Evolutionary conservation across 2,113 vertebrate species (phyloP).

Genomic region (Phoenicopterus ruber): DNA sequence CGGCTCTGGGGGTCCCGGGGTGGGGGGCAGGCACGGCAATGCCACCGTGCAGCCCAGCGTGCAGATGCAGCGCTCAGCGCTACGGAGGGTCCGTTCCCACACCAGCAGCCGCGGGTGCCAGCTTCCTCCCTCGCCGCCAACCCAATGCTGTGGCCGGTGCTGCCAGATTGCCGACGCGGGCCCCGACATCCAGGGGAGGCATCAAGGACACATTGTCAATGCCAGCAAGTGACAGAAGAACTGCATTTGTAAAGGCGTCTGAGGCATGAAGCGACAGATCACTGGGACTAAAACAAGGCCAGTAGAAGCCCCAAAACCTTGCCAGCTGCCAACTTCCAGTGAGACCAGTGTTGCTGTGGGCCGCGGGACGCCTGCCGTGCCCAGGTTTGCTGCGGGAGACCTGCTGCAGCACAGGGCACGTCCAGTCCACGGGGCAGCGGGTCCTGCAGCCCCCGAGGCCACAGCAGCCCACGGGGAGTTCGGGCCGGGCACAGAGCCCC

Average conservation of each 20-base stretch:
- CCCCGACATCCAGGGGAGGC: background rate
- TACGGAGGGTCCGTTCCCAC: fast-evolving
- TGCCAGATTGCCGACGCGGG: too few species aligned
- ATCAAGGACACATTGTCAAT: background rate
- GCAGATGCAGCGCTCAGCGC: background rate
- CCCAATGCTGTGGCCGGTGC: fast-evolving
- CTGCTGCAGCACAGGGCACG: background rate
- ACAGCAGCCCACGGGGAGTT: fast-evolving
- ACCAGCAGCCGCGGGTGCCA: background rate
- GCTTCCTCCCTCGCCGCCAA: background rate
- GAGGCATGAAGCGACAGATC: background rate
- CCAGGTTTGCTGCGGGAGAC: background rate
- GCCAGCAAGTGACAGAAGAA: background rate
- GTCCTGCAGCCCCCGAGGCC: background rate
- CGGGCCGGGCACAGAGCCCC: fast-evolving
- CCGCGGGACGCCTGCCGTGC: fast-evolving
- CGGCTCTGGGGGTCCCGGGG: background rate
- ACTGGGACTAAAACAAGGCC: background rate
- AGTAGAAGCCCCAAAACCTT: background rate
- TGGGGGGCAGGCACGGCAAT: background rate
- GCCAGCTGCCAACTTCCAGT: background rate
- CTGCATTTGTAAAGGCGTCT: background rate
- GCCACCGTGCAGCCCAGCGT: background rate
- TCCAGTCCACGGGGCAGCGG: fast-evolving
- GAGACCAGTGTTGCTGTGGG: background rate